Percentiles rank a stretch among this genome's conserved stretches.
These are phyloP conservation scores for Muscicapa striata DNA, from an alignment of 2,797 vertebrate species.

Conservation along the genomic window DNA sequence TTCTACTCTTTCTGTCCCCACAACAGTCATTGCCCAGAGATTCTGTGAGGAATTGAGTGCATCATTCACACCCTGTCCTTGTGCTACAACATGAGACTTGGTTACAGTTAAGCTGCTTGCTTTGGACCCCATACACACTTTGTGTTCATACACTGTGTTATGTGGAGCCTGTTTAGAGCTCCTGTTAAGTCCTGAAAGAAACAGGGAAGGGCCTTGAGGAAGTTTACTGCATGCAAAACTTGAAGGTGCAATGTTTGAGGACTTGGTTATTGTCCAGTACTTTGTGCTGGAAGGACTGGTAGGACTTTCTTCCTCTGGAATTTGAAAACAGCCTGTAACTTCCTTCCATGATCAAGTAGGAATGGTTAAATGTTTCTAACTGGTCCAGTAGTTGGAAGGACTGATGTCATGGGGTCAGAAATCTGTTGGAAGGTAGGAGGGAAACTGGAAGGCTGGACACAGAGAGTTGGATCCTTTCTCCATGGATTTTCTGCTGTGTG, in stretches of 20 bases:
- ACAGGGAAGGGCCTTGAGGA: not conserved
- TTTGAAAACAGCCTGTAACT: not conserved
- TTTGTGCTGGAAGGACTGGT: not conserved
- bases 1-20: not conserved
- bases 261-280: not conserved
- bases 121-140: not conserved
- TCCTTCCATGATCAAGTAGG: not conserved
- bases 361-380: not conserved
- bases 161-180: not conserved
- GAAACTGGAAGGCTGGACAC: not conserved
- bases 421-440: not conserved
- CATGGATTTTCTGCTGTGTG: not conserved
- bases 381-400: not conserved
- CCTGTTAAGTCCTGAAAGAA: not conserved
- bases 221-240: not conserved
- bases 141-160: not conserved
- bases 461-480: not conserved
- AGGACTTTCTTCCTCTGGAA: not conserved
- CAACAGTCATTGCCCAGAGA: not conserved
- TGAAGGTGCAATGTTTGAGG: not conserved
- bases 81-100: not conserved
- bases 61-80: not conserved
- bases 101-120: not conserved
- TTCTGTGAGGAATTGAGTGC: fast-evolving
- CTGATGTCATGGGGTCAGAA: not conserved